Evolutionary conservation across 2,797 vertebrate genomes (phyloP), one percentile per base, ranked within the genome.

Genomic region (Neostethus bicornis): DNA sequence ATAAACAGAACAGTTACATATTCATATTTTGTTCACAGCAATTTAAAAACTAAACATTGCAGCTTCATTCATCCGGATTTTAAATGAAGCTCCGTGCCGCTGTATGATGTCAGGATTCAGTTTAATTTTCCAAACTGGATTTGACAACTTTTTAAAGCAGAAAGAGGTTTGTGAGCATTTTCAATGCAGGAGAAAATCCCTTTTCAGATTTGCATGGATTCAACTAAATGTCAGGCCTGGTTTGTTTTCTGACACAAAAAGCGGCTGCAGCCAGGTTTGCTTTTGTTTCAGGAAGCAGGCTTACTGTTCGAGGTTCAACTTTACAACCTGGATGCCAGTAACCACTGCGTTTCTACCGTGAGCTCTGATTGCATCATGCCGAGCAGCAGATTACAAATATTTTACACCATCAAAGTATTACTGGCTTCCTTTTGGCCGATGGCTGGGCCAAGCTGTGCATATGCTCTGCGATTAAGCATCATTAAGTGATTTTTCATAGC

Each of bases 401-500:
- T 85, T 84, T 80, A 75, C 81, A 75, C 77, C 81, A 85, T 86
- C 80, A 73, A 63, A 83, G 83, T 80, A 65, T 84, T 77, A 82
- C 67, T 11, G 16, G 52, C 70, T 73, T 69, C 58, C 58, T 77
- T 37, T 52, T 79, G 76, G 76, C 76, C 46, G 49, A 51, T 44
- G 72, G 67, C 69, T 51, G 61, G 77, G 72, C 72, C 80, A 75
- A 83, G 75, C 78, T 54, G 75, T 8, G 35, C 81, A 84, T 87
- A 85, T 85, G 81, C 79, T 80, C 42, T 66, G 35, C 59, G 71
- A 85, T 89, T 86, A 86, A 78, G 75, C 82, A 49, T 79, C 67
- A 81, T 82, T 90, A 86, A 89, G 85, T 88, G 89, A 88, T 88
- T 91, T 88, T 82, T 87, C 72, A 73, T 87, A 73, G 70, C 64